Percentiles rank a stretch among this genome's conserved stretches.
Conservation (phyloP, 2,113 vertebrate genomes). For the Halcyon senegalensis region DNA sequence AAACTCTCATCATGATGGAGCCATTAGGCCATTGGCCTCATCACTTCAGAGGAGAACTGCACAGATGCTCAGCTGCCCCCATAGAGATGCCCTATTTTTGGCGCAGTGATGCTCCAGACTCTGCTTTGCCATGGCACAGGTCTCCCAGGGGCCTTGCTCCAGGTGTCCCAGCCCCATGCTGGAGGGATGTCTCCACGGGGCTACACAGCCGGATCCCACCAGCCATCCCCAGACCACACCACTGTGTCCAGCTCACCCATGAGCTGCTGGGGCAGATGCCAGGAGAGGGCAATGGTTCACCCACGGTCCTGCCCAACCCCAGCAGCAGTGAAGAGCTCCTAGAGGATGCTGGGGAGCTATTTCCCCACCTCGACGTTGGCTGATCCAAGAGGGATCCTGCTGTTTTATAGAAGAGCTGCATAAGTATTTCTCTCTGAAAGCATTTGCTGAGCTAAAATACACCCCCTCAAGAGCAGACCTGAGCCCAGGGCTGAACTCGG, state of each 20-base stretch:
- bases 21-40: background rate
- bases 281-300: background rate
- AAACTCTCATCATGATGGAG: background rate
- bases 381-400: background rate
- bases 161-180: background rate
- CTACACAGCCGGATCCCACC: background rate
- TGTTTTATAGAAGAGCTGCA: background rate
- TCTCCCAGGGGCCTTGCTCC: background rate
- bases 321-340: background rate
- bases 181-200: background rate
- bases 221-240: fast-evolving
- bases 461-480: fast-evolving
- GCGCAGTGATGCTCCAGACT: background rate
- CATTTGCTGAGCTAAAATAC: background rate
- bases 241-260: background rate
- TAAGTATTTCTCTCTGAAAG: background rate
- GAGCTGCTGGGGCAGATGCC: background rate
- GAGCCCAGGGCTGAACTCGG: background rate
- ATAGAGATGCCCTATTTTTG: background rate
- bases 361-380: background rate
- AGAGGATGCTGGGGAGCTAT: background rate
- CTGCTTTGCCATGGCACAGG: background rate
- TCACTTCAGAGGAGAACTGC: background rate
- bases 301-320: background rate
- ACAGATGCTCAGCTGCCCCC: background rate